phyloP scores from a whole-genome alignment of 2,113 vertebrate genomes.

The Ceyx margarethae region DNA sequence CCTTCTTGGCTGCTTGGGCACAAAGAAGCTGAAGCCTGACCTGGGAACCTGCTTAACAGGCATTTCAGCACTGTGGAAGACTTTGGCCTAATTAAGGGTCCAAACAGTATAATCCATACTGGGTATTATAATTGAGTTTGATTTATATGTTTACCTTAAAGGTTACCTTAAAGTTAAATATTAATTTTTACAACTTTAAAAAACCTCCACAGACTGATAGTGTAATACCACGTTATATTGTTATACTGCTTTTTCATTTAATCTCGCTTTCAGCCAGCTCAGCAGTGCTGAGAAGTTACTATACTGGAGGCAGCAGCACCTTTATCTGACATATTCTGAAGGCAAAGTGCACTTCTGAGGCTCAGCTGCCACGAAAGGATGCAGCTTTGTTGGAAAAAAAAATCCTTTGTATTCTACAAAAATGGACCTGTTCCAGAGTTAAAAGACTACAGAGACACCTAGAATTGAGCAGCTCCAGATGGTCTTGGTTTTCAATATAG shows the following conservation, averaged over 20 bases:
- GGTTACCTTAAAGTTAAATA: slow-evolving; percentile 37
- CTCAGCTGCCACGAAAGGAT: neutral
- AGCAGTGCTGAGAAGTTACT: neutral
- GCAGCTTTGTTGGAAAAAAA: neutral
- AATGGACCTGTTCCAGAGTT: neutral
- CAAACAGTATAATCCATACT: neutral
- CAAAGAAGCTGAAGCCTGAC: neutral
- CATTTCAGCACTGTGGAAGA: neutral
- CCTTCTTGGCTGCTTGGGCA: too few species aligned
- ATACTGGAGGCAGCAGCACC: neutral
- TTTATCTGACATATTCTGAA: slow-evolving; percentile 25
- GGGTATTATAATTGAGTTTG: neutral
- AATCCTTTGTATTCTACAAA: neutral
- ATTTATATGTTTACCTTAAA: neutral
- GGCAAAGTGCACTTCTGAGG: slow-evolving; percentile 13
- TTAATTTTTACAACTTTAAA: slow-evolving; percentile 52
- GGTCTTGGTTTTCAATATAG: neutral
- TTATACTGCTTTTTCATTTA: neutral
- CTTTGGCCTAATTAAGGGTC: neutral
- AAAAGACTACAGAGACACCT: neutral
- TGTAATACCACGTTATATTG: neutral
- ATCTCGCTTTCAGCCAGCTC: slow-evolving; percentile 19
- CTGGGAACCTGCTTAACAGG: neutral
- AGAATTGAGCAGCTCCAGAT: neutral
- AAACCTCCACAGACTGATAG: neutral